phyloP scores from a whole-genome alignment of 2,888 invertebrate species.

The Acleris literana region DNA sequence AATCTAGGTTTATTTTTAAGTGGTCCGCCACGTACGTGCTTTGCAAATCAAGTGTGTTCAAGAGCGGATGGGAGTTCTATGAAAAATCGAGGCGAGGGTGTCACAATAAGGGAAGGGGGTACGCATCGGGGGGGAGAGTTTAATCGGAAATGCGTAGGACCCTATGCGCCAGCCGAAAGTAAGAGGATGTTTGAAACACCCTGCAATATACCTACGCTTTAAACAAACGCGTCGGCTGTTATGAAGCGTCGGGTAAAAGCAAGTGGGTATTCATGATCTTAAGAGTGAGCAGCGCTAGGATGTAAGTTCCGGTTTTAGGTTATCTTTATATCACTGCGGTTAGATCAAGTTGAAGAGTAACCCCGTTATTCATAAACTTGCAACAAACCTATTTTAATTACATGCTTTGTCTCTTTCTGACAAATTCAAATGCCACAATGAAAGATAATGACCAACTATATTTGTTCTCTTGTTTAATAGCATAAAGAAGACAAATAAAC shows the following conservation, averaged over 20 bases:
- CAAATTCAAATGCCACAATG: no score
- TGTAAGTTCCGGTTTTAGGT: no score
- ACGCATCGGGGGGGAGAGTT: conserved; percentile 51
- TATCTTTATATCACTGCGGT: no score
- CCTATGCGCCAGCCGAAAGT: conserved; percentile 23
- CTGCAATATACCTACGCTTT: conserved; percentile 2
- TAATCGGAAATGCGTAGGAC: conserved; percentile 70
- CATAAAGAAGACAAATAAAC: no score
- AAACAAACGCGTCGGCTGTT: conserved; percentile 21
- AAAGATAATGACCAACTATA: no score
- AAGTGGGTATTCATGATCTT: not conserved
- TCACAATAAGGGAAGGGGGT: conserved; percentile 73
- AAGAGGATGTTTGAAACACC: conserved; percentile 11
- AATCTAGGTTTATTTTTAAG: conserved; percentile 40
- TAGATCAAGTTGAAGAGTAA: no score
- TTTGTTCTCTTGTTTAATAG: no score
- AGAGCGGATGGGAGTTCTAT: conserved; percentile 78
- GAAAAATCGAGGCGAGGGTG: conserved; percentile 80
- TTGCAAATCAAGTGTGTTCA: conserved; percentile 80
- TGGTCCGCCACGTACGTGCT: conserved; percentile 65
- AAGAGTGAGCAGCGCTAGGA: no score
- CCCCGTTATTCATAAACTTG: no score
- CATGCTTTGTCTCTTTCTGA: no score
- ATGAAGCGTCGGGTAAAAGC: conserved; percentile 1
- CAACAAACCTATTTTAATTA: no score